Percentiles rank a stretch among this genome's conserved stretches.
Evolutionary conservation across 2,797 vertebrate genomes (phyloP).

Genomic region (Coendou prehensilis): DNA sequence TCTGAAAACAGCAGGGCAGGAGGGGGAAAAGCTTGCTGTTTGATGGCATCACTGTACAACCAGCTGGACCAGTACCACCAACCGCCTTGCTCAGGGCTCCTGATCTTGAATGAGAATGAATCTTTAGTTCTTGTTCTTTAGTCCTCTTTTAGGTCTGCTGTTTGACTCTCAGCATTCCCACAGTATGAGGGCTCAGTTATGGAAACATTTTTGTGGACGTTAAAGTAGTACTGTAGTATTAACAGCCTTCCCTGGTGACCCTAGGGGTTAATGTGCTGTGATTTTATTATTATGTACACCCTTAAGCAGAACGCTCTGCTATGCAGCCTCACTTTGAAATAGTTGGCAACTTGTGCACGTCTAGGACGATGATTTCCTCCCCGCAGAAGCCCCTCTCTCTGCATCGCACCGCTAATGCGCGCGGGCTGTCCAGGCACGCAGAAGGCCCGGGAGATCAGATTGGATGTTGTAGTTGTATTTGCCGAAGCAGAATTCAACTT

Average conservation of each 20-base stretch:
- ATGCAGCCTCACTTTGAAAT: background rate
- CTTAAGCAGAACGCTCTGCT: background rate
- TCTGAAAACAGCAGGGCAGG: background rate
- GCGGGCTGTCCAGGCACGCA: conserved; percentile 31
- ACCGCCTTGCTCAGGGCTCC: background rate
- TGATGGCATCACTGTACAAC: background rate
- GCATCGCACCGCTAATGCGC: background rate
- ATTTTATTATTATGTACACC: background rate
- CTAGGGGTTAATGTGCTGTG: background rate
- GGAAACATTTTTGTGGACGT: background rate
- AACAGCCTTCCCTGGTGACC: background rate
- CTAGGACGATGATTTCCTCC: background rate
- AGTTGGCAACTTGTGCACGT: background rate
- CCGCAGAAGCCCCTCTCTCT: conserved; percentile 14
- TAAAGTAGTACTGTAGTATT: conserved; percentile 12
- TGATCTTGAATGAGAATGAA: background rate
- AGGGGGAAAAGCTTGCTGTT: background rate
- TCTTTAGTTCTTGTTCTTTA: background rate
- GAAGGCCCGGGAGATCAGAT: background rate
- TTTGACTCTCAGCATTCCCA: background rate
- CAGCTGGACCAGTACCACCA: background rate
- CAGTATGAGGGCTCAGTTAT: background rate
- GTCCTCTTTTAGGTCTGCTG: background rate
- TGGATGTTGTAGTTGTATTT: conserved; percentile 62
- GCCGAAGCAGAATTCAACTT: conserved; percentile 68